Conservation (phyloP, 1,140 invertebrate genomes). For the Thalassaphorura encarpata region DNA sequence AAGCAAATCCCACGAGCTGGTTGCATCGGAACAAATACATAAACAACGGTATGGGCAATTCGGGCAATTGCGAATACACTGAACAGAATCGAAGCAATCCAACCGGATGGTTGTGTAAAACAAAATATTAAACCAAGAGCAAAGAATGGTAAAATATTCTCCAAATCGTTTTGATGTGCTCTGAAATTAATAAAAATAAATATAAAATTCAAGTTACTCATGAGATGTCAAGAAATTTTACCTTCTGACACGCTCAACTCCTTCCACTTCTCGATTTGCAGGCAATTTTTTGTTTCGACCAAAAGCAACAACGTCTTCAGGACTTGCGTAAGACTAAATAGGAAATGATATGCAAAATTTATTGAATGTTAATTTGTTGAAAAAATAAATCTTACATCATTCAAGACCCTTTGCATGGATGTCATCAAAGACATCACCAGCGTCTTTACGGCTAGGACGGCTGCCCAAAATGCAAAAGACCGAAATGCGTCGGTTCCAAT, state of each 20-base stretch:
- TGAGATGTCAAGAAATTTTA: no score
- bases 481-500: constrained; percentile 10
- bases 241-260: constrained; percentile 35
- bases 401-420: no score
- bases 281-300: constrained; percentile 27
- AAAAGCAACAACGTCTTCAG: constrained; percentile 37
- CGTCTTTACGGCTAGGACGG: constrained; percentile 14
- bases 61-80: constrained; percentile 46
- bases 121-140: constrained; percentile 49
- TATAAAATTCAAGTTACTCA: no score
- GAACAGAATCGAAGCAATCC: constrained; percentile 48
- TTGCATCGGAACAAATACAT: constrained; percentile 46
- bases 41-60: constrained; percentile 50
- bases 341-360: neutral
- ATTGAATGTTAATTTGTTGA: neutral
- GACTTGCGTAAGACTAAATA: constrained; percentile 35
- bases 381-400: no score
- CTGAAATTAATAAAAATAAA: constrained; percentile 36
- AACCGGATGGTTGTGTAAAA: constrained; percentile 44
- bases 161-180: constrained; percentile 57
- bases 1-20: constrained; percentile 51
- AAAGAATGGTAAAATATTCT: constrained; percentile 56
- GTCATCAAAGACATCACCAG: constrained; percentile 7
- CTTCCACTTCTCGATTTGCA: constrained; percentile 14
- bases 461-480: constrained; percentile 8